phyloP scores from a whole-genome alignment of 2,888 invertebrate species.

The Ochropacha duplaris region DNA sequence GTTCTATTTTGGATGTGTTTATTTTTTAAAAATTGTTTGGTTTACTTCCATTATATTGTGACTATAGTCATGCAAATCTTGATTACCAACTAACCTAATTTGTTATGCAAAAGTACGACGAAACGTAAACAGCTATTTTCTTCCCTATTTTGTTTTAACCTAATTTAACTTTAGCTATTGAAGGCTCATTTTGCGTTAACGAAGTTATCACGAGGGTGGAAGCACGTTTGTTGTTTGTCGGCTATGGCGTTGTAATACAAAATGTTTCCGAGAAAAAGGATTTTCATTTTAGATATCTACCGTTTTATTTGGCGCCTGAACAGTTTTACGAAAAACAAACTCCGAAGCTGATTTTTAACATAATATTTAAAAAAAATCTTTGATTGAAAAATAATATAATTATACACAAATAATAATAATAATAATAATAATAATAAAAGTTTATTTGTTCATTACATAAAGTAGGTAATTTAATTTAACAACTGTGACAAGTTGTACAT shows the following conservation, averaged over 20 bases:
- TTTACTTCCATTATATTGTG: conserved; percentile 15
- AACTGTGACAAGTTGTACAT: too few species aligned
- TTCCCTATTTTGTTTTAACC: conserved; percentile 68
- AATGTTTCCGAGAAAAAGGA: conserved; percentile 13
- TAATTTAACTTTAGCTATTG: conserved; percentile 77
- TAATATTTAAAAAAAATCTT: too few species aligned
- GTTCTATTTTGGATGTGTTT: too few species aligned
- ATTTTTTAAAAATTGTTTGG: neutral
- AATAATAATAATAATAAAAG: too few species aligned
- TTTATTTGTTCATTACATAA: too few species aligned
- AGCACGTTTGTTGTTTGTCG: conserved; percentile 50
- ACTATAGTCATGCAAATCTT: conserved; percentile 29
- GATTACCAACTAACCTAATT: conserved; percentile 35
- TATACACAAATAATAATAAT: too few species aligned
- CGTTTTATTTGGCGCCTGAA: neutral
- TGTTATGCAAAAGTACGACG: conserved; percentile 35
- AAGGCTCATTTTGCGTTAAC: conserved; percentile 69
- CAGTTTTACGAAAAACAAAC: conserved; percentile 7
- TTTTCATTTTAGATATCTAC: neutral
- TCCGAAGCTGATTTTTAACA: too few species aligned
- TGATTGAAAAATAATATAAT: too few species aligned
- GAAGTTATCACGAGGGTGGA: conserved; percentile 54
- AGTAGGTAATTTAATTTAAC: too few species aligned
- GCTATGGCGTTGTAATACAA: conserved; percentile 23
- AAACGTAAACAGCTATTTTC: conserved; percentile 54